Conservation (phyloP, 53 echinoderm and acorn worm genomes). For the Patiria pectinifera region DNA sequence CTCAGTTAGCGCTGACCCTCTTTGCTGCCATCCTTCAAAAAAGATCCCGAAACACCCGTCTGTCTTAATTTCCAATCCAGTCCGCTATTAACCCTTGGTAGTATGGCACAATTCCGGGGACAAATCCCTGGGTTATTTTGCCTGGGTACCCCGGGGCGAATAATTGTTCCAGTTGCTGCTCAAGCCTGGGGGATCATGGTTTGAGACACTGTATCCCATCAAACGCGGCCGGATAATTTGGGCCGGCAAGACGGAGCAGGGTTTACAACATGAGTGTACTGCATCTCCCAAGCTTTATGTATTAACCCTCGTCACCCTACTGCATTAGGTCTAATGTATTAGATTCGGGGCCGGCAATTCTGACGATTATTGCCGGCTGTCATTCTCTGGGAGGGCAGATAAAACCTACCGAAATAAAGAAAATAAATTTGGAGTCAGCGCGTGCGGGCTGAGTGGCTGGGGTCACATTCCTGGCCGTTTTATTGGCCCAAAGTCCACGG, state of each 20-base stretch:
- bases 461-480: constrained; percentile 45
- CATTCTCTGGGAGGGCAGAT: constrained; percentile 29
- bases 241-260: not conserved
- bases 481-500: constrained; percentile 57
- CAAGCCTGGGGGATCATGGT: not conserved
- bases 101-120: constrained; percentile 30
- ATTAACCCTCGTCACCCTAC: constrained; percentile 22
- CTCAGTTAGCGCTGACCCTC: constrained; percentile 32
- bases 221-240: constrained; percentile 18
- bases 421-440: constrained; percentile 16
- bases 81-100: constrained; percentile 31
- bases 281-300: not conserved
- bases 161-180: constrained; percentile 40
- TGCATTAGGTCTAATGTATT: constrained; percentile 48
- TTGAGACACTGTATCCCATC: constrained; percentile 37
- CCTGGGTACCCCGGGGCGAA: constrained; percentile 6
- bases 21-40: not conserved
- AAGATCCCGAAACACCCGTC: not conserved
- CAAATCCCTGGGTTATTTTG: constrained; percentile 8
- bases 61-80: not conserved
- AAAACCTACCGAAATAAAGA: not conserved
- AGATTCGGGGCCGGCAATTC: constrained; percentile 34
- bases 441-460: constrained; percentile 24
- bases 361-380: constrained; percentile 49
- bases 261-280: not conserved